A percentile compares a stretch with the other conserved stretches of the same genome.
phyloP scores from a whole-genome alignment of 2,888 invertebrate species.

The Arctia plantaginis region DNA sequence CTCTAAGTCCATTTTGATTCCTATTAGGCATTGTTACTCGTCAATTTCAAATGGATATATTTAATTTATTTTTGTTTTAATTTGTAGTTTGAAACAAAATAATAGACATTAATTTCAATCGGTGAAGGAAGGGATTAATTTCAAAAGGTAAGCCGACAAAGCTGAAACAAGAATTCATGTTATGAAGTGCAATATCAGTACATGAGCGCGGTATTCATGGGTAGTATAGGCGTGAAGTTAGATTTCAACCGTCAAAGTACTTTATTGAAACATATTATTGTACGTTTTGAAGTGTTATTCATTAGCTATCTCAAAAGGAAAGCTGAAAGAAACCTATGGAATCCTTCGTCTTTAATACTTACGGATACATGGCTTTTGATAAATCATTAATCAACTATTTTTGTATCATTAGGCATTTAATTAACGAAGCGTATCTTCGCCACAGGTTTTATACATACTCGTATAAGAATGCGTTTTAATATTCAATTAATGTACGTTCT shows the following conservation, averaged over 20 bases:
- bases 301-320: background rate
- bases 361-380: background rate
- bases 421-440: background rate
- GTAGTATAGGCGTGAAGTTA: background rate
- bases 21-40: background rate
- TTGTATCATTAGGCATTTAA: background rate
- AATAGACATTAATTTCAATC: background rate
- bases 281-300: background rate
- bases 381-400: background rate
- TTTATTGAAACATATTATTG: background rate
- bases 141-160: background rate
- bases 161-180: background rate
- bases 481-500: conserved; percentile 20
- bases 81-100: background rate
- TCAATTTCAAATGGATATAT: background rate
- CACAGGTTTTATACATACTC: conserved; percentile 3
- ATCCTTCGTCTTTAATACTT: background rate
- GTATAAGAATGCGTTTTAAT: conserved; percentile 14
- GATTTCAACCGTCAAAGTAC: background rate
- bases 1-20: background rate
- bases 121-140: background rate
- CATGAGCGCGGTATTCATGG: background rate
- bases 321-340: background rate
- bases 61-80: background rate
- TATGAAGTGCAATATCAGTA: background rate